Percentiles rank a stretch among this genome's conserved stretches.
These are phyloP conservation scores for Martes martes DNA, from an alignment of 2,113 vertebrate genomes.

Conservation along the genomic window DNA sequence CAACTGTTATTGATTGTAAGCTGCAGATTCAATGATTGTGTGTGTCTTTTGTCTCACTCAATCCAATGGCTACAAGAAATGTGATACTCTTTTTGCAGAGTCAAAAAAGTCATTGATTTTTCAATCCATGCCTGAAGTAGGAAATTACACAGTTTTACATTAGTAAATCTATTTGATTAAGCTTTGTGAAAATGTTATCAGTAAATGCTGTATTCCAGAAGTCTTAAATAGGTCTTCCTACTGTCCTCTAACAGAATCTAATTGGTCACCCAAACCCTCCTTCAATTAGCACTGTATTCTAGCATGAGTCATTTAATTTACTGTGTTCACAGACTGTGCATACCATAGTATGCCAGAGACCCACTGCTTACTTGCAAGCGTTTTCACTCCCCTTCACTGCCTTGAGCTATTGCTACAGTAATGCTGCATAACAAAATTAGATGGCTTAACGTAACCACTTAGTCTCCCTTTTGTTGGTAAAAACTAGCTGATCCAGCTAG, in stretches of 20 bases:
- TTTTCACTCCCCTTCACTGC: not conserved
- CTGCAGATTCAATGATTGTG: not conserved
- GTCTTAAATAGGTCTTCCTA: not conserved
- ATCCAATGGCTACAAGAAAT: not conserved
- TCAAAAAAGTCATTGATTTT: constrained; percentile 17
- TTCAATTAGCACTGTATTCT: not conserved
- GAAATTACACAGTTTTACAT: not conserved
- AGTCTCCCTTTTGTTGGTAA: not conserved
- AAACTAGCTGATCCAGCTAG: not conserved
- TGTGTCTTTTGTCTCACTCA: not conserved
- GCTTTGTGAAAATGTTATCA: not conserved
- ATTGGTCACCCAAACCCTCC: not conserved
- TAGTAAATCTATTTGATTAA: constrained; percentile 17
- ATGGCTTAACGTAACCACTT: not conserved
- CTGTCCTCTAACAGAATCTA: not conserved
- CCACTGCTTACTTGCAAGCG: not conserved
- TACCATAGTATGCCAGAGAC: not conserved
- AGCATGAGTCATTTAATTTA: not conserved
- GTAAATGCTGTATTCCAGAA: not conserved
- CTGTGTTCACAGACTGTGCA: not conserved
- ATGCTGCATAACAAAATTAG: not conserved
- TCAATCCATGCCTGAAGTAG: not conserved
- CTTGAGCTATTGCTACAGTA: not conserved
- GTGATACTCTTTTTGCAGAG: not conserved
- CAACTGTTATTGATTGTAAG: not conserved